Evolutionary conservation across 2,113 vertebrate species (phyloP).

Genomic region (Alexandromys fortis): DNA sequence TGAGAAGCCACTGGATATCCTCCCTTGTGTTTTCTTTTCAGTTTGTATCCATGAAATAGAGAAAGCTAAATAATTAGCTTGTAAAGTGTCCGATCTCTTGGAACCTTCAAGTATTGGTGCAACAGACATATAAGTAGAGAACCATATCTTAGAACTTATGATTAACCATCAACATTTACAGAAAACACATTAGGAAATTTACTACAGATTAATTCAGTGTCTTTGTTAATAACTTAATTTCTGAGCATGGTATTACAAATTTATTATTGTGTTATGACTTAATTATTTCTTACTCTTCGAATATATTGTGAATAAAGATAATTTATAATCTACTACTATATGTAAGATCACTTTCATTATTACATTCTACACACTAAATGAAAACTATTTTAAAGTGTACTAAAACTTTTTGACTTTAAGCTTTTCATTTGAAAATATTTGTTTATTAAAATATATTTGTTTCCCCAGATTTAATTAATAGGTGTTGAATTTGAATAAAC

Average conservation of each 20-base stretch:
- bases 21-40: not conserved
- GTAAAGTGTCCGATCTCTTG: not conserved
- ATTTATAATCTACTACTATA: not conserved
- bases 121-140: not conserved
- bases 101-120: not conserved
- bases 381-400: not conserved
- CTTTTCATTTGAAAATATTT: constrained; percentile 22
- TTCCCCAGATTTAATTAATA: not conserved
- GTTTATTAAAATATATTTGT: not conserved
- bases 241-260: not conserved
- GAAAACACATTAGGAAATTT: not conserved
- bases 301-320: not conserved
- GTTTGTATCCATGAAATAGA: not conserved
- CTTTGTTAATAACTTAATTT: not conserved
- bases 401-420: not conserved
- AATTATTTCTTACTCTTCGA: not conserved
- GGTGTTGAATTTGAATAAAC: not conserved
- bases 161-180: not conserved
- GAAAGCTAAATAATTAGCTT: not conserved
- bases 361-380: not conserved
- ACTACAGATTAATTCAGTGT: not conserved
- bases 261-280: not conserved
- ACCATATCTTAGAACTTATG: not conserved
- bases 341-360: not conserved
- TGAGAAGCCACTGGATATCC: not conserved